Base-by-base conservation (phyloP, 1,140 invertebrate species). In the Phthorimaea operculella region DNA sequence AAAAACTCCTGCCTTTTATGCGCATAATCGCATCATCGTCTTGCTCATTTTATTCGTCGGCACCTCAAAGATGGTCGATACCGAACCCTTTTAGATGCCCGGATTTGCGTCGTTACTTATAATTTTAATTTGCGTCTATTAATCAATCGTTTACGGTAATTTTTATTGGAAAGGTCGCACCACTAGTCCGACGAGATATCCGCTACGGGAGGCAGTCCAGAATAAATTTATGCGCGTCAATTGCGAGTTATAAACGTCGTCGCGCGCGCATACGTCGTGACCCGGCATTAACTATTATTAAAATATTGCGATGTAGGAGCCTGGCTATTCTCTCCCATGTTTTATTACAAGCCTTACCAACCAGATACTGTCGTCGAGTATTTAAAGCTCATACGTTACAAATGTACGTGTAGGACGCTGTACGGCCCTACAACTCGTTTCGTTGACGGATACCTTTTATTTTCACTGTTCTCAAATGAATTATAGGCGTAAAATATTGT, bases 261-360 rank as follows among this genome's bases (percentile, higher is more conserved):
- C 73, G 68, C 68, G 62, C 64, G 68, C 66, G 70, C 68, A 66
- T 68, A 72, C 63, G 65, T 60, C 67, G 57, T 75, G 75, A 80
- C 77, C 76, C 60, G 65, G 70, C 73, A 81, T 83, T 81, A 81
- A 81, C 70, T 74, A 80, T 77, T 83, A 83, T 79, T 80, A 83
- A 81, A 79, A 79, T 81, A 81, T 83, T 74, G 70, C 79, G 67
- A 70, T 74, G 76, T 76, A 73, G 72, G 64, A 75, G 70, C 68
- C 62, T 74, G 51, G 70, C 76, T 72, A 76, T 80, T 76, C 78
- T 80, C 71, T 77, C 58, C 61, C 66, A 75, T 77, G 70, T 76
- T 83, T 80, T 81, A 81, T 81, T 77, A 72, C 69, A 53, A 63
- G 63, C 56, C 59, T 56, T 54, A 64, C 60, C 64, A 65, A 58